Evolutionary conservation across 2,797 vertebrate genomes (phyloP).

Genomic region (Limnodromus scolopaceus): DNA sequence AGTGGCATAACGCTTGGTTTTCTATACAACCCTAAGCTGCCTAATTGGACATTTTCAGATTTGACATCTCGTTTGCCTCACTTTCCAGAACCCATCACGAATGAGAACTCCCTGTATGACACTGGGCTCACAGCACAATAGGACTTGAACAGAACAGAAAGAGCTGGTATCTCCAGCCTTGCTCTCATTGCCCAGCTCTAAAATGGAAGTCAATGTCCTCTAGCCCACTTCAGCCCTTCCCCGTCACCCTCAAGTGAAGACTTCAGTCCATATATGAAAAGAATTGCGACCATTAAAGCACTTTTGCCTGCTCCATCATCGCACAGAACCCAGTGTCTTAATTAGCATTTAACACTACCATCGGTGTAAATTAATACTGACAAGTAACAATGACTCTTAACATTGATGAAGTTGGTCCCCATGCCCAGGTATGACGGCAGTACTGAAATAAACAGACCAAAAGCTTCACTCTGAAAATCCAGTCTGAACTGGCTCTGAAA

Average conservation of each 20-base stretch:
- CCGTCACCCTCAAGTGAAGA: neutral
- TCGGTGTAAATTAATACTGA: neutral
- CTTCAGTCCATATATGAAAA: rapidly evolving
- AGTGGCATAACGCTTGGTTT: neutral
- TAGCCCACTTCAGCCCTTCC: neutral
- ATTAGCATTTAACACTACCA: neutral
- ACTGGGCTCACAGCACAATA: neutral
- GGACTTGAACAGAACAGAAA: neutral
- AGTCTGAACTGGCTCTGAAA: neutral
- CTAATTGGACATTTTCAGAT: neutral
- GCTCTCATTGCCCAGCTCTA: neutral
- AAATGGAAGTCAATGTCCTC: neutral
- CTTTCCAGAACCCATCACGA: neutral
- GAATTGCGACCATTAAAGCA: neutral
- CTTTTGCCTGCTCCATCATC: neutral
- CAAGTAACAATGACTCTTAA: neutral
- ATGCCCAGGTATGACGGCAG: neutral
- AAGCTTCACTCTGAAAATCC: neutral
- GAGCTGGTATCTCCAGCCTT: neutral
- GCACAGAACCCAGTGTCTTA: neutral
- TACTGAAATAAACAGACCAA: neutral
- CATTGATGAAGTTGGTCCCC: neutral
- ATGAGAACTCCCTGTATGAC: neutral
- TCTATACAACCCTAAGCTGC: neutral
- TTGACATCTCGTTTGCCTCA: neutral